Evolutionary conservation across 2,888 invertebrate species (phyloP), one percentile per base, ranked within the genome.

Genomic region (Volucella inanis): DNA sequence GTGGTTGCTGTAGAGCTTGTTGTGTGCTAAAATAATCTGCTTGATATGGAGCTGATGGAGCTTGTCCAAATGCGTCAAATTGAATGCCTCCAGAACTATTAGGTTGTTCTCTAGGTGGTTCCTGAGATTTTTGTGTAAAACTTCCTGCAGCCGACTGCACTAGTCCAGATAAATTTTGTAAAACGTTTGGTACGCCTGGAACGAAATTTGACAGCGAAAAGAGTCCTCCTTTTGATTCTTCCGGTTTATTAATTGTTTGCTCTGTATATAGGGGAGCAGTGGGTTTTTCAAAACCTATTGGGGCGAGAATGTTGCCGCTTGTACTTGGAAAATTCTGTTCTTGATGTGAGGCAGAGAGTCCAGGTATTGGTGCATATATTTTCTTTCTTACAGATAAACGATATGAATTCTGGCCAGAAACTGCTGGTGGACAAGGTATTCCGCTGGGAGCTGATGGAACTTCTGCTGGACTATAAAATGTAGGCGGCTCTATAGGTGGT

Each of bases 361-460:
- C 96, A 0, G 97, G 97, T 88, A 96, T 94, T 88, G 95, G 96
- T 0, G 96, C 97, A 91, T 97, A 97, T 4, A 94, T 92, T 89
- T 96, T 95, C 90, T 95, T 95, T 88, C 94, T 94, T 4, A 94
- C 94, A 0, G 94, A 93, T 72, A 96, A 93, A 45, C 96, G 93
- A 91, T 95, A 97, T 50, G 93, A 94, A 87, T 94, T 92, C 47
- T 89, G 90, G 10, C 84, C 88, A 39, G 86, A 64, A 15, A 84
- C 67, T 15, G 82, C 78, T 62, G 88, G 64, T 43, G 83, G 87
- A 43, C 54, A 64, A 55, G 74, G 38, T 31, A 71, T 15, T 18
- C 68, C 61, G 55, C 61, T 71, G 14, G 72, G 59, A 15, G 39
- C 64, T 3, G 75, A 8, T 14, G 89, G 87, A n/a, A 91, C 68